phyloP scores from a whole-genome alignment of 1,140 invertebrate genomes.

The Drosophila biarmipes region DNA sequence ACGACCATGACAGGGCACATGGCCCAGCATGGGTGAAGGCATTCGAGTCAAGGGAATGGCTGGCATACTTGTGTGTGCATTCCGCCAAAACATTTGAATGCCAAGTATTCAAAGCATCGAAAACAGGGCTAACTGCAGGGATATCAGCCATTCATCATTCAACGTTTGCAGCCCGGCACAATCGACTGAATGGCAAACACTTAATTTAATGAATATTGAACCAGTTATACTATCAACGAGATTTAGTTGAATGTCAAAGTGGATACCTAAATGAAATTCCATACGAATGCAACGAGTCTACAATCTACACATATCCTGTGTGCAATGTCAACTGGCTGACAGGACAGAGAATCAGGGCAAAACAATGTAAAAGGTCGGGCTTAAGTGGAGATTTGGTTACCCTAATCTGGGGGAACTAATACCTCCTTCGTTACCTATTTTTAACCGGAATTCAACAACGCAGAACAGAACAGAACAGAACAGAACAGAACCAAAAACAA shows the following conservation, averaged over 20 bases:
- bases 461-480: too few relatives aligned
- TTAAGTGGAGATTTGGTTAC: constrained; percentile 1
- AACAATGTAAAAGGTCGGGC: not conserved
- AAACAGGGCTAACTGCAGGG: constrained; percentile 7
- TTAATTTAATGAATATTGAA: constrained; percentile 53
- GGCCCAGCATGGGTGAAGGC: constrained; percentile 32
- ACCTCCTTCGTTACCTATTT: not conserved
- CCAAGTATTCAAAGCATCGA: constrained; percentile 47
- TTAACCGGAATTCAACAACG: not conserved
- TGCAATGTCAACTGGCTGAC: constrained; percentile 25
- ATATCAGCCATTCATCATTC: constrained; percentile 43
- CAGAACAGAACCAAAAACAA: too few relatives aligned
- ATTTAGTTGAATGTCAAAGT: constrained; percentile 44
- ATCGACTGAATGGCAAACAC: constrained; percentile 37
- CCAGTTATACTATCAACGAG: constrained; percentile 50
- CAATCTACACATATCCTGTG: constrained; percentile 17
- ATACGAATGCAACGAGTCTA: constrained; percentile 6
- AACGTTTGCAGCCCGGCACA: constrained; percentile 32
- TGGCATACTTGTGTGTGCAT: constrained; percentile 39
- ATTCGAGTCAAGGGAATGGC: constrained; percentile 30
- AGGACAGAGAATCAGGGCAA: constrained; percentile 21
- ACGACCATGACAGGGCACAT: constrained; percentile 44
- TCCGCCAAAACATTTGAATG: constrained; percentile 58
- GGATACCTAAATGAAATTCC: constrained; percentile 22
- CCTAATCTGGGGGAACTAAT: constrained; percentile 1